phyloP scores from a whole-genome alignment of 2,113 vertebrate genomes.

The Mesocricetus auratus region DNA sequence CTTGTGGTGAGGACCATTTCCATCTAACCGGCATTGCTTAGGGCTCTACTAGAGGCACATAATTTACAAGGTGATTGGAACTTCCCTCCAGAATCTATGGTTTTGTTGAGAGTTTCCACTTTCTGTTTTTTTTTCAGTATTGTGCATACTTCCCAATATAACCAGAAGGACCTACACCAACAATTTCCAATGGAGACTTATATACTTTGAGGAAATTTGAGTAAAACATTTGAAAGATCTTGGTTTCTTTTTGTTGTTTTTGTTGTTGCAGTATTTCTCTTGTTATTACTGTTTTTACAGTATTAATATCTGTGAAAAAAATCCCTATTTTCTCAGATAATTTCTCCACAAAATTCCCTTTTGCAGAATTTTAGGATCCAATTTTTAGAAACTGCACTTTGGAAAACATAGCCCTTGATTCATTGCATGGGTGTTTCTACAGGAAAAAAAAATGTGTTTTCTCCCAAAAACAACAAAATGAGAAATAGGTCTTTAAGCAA shows the following conservation, averaged over 20 bases:
- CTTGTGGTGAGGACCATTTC: background rate
- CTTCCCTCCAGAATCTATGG: background rate
- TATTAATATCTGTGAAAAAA: background rate
- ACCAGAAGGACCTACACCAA: background rate
- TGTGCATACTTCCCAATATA: background rate
- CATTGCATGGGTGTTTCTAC: background rate
- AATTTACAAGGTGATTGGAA: background rate
- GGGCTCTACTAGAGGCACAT: background rate
- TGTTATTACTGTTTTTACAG: background rate
- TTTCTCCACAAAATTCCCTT: background rate
- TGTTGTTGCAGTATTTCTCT: background rate
- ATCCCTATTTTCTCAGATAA: background rate
- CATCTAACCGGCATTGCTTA: background rate
- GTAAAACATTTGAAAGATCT: background rate
- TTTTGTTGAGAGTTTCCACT: background rate
- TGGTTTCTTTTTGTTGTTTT: background rate
- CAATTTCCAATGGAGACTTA: background rate
- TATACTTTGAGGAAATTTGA: background rate
- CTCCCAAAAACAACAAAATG: background rate
- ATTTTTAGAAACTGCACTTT: background rate
- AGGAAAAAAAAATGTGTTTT: background rate
- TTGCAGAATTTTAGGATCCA: background rate
- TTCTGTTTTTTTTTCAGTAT: background rate
- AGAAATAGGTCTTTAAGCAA: background rate
- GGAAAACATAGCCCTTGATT: background rate